Evolutionary conservation across 2,888 invertebrate genomes (phyloP).

Genomic region (Apotomis capreana): DNA sequence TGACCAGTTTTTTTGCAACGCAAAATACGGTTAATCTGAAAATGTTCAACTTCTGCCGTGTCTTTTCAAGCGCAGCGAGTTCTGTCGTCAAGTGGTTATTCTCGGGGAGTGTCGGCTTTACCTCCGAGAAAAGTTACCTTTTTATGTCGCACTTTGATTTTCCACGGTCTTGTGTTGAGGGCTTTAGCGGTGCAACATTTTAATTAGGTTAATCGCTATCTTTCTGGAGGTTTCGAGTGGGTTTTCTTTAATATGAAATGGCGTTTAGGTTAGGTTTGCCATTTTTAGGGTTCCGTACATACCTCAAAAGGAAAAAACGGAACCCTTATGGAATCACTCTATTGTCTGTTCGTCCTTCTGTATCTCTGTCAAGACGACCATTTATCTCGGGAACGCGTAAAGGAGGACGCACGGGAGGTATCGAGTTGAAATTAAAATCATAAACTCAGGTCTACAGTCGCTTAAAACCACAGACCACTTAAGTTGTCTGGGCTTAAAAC

Average conservation of each 20-base stretch:
- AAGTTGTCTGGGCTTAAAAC: no score
- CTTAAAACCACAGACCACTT: no score
- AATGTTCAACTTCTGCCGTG: constrained; percentile 15
- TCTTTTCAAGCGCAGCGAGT: constrained; percentile 25
- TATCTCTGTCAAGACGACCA: no score
- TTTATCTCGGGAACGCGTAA: no score
- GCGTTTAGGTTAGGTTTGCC: neutral
- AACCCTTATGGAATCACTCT: no score
- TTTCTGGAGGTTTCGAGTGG: neutral
- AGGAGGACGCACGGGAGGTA: no score
- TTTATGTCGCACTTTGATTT: constrained; percentile 36
- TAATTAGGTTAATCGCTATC: constrained; percentile 2
- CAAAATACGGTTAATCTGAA: constrained; percentile 6
- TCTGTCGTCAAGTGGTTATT: constrained; percentile 17
- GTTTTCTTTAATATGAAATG: neutral
- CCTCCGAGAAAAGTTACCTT: constrained; percentile 28
- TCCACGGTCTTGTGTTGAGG: neutral
- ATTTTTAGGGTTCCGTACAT: neutral
- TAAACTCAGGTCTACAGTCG: no score
- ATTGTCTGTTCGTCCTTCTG: no score
- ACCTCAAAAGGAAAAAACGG: no score
- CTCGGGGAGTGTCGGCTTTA: constrained; percentile 21
- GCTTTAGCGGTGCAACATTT: neutral
- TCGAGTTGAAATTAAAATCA: no score
- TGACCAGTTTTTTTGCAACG: no score